Conservation (phyloP, 2,888 invertebrate genomes). For the Trichopria drosophilae region DNA sequence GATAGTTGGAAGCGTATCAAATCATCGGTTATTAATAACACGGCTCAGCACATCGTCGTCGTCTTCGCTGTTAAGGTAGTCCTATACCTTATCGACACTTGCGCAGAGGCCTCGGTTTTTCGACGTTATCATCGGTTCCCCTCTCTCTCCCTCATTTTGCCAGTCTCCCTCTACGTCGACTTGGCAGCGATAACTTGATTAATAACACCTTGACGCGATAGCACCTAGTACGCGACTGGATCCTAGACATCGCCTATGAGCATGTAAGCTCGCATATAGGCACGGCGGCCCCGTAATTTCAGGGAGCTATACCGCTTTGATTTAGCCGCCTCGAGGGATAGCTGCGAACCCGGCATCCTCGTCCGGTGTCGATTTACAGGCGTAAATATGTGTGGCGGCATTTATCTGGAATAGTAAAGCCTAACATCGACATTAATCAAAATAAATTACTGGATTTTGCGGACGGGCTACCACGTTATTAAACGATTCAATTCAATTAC, state of each 20-base stretch:
- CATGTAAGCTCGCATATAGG: slow-evolving; percentile 22
- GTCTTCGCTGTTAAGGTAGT: too few species aligned
- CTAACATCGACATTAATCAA: too few species aligned
- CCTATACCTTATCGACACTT: slow-evolving; percentile 31
- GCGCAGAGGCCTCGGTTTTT: slow-evolving; percentile 7
- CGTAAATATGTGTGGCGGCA: too few species aligned
- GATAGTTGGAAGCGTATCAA: slow-evolving; percentile 47
- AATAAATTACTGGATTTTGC: too few species aligned
- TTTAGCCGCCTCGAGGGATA: slow-evolving; percentile 49
- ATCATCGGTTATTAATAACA: slow-evolving; percentile 54
- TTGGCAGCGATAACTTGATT: slow-evolving; percentile 54
- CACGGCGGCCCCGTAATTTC: slow-evolving; percentile 23
- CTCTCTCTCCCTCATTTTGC: slow-evolving; percentile 29
- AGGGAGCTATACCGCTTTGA: slow-evolving; percentile 44
- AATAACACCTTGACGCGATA: slow-evolving; percentile 51
- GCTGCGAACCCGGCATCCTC: too few species aligned
- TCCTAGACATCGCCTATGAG: slow-evolving; percentile 21
- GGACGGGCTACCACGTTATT: too few species aligned
- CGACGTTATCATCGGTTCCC: slow-evolving; percentile 29
- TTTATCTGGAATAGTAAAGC: too few species aligned
- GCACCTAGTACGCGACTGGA: slow-evolving; percentile 42
- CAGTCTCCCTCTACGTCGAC: slow-evolving; percentile 37
- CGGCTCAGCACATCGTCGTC: slow-evolving; percentile 36
- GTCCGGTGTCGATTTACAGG: too few species aligned
- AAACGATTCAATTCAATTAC: too few species aligned